Conservation (phyloP, 2,113 vertebrate genomes). For the Nesogale talazaci region DNA sequence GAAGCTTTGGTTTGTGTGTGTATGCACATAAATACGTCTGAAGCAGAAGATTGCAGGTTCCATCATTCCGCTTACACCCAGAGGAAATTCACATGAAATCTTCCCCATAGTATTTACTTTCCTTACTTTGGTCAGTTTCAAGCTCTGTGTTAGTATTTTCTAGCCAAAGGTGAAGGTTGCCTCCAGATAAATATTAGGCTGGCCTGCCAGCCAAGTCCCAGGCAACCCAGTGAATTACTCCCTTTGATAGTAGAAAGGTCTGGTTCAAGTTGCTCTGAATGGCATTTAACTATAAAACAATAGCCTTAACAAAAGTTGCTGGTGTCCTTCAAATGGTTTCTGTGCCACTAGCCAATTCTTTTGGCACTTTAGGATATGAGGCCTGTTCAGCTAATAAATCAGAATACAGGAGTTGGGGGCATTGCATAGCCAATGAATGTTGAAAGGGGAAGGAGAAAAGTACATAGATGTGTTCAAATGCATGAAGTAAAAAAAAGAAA, state of each 20-base stretch:
- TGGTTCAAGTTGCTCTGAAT: conserved; percentile 77
- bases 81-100: conserved; percentile 6
- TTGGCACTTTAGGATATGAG: conserved; percentile 63
- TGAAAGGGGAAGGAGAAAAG: conserved; percentile 21
- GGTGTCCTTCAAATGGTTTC: conserved; percentile 74
- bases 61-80: conserved; percentile 2
- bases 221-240: conserved; percentile 76
- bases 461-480: conserved; percentile 46
- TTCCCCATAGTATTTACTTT: conserved; percentile 67
- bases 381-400: conserved; percentile 65
- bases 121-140: conserved; percentile 78
- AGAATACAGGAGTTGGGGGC: conserved; percentile 52
- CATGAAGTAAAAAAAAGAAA: conserved; percentile 62
- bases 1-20: not conserved
- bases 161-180: conserved; percentile 77
- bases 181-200: conserved; percentile 73
- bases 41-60: not conserved
- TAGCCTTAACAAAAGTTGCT: conserved; percentile 76
- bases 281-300: conserved; percentile 79
- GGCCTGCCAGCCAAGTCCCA: conserved; percentile 71
- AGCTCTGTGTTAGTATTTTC: conserved; percentile 72
- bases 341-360: conserved; percentile 68
- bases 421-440: conserved; percentile 52
- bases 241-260: conserved; percentile 74
- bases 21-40: not conserved